Percentiles rank a stretch among this genome's conserved stretches.
These are phyloP conservation scores for Tragelaphus oryx DNA, from an alignment of 2,797 vertebrate species.

Conservation along the genomic window DNA sequence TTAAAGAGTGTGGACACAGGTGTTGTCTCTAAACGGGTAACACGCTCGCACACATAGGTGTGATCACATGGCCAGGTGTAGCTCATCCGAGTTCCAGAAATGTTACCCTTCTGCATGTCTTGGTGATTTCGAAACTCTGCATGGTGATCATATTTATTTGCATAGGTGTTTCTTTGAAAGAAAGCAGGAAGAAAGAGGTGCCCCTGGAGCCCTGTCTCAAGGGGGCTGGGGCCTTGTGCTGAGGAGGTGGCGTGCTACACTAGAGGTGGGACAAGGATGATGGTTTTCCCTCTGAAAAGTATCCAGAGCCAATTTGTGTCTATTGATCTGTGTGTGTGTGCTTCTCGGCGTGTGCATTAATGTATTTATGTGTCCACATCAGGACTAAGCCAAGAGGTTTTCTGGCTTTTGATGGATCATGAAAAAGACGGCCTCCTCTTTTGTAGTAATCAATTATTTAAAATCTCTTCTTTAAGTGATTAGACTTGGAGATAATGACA, in stretches of 20 bases:
- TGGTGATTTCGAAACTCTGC: neutral
- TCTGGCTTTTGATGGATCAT: neutral
- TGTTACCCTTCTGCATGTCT: neutral
- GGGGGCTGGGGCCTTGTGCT: neutral
- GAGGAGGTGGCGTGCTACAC: accelerated
- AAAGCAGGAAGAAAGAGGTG: neutral
- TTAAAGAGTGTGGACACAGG: neutral
- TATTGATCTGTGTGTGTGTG: neutral
- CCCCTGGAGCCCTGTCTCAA: neutral
- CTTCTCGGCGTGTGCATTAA: neutral
- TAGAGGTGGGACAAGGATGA: neutral
- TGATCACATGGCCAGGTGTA: accelerated
- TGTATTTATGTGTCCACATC: neutral
- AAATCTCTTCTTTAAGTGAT: constrained; percentile 41
- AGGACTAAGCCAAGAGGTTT: neutral
- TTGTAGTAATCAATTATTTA: constrained; percentile 64
- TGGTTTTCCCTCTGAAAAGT: neutral
- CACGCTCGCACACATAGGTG: accelerated
- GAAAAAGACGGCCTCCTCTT: neutral
- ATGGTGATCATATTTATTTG: neutral
- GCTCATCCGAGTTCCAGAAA: neutral
- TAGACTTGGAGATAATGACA: neutral
- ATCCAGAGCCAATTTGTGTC: neutral
- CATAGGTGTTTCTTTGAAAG: neutral
- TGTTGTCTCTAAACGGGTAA: neutral